Conservation (phyloP, 2,113 vertebrate genomes). For the Neolamprologus caudopunctatus region DNA sequence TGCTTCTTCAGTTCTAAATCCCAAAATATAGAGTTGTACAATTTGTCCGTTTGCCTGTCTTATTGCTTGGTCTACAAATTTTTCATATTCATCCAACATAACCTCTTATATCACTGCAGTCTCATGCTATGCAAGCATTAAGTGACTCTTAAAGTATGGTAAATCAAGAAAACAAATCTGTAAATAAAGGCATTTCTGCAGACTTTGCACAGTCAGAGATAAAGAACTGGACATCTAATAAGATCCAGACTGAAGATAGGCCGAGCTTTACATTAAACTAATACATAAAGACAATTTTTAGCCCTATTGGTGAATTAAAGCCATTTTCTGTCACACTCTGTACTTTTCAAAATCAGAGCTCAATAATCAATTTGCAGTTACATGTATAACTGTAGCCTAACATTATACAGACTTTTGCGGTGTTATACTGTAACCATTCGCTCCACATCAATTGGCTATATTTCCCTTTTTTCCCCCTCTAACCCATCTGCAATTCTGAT, state of each 20-base stretch:
- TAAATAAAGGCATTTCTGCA: neutral
- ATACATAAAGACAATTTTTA: neutral
- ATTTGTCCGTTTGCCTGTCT: neutral
- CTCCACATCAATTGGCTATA: constrained; percentile 25
- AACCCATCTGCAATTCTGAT: constrained; percentile 68
- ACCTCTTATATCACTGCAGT: neutral
- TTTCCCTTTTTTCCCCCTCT: neutral
- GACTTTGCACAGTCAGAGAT: neutral
- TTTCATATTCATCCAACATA: neutral
- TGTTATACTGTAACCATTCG: constrained; percentile 8
- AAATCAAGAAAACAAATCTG: neutral
- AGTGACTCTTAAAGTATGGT: neutral
- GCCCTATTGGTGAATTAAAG: neutral
- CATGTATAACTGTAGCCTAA: constrained; percentile 7
- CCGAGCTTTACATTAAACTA: neutral
- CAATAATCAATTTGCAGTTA: constrained; percentile 13
- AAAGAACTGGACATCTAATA: neutral
- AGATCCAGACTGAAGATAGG: neutral
- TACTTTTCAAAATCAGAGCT: neutral
- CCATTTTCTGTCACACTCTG: neutral
- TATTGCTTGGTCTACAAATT: fast-evolving
- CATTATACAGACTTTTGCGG: constrained; percentile 1
- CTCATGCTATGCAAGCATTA: neutral
- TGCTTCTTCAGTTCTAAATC: neutral
- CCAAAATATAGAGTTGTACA: neutral